phyloP scores from a whole-genome alignment of 2,888 invertebrate genomes.

The Digitonthophagus gazella region DNA sequence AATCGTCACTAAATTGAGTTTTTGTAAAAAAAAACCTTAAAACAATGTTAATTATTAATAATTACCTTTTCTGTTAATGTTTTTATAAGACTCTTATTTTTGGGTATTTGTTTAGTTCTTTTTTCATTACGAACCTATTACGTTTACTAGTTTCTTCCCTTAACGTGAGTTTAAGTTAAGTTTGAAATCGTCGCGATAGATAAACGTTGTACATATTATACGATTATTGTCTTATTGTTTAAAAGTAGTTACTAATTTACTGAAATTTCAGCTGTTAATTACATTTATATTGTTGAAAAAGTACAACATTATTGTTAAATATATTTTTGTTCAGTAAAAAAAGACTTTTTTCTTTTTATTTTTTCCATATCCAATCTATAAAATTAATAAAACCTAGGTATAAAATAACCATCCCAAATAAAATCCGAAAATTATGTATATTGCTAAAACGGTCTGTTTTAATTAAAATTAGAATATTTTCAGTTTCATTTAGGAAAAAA shows the following conservation, averaged over 20 bases:
- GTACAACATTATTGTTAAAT: constrained; percentile 45
- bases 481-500: no score
- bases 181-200: not conserved
- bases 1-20: not conserved
- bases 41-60: not conserved
- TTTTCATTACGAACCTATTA: constrained; percentile 11
- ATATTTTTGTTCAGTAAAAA: constrained; percentile 32
- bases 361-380: not conserved
- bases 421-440: no score
- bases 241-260: constrained; percentile 27
- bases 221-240: constrained; percentile 34
- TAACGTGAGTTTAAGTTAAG: constrained; percentile 2
- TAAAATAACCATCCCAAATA: no score
- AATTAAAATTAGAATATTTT: no score
- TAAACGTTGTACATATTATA: constrained; percentile 38
- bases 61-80: constrained; percentile 2
- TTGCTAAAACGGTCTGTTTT: no score
- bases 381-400: not conserved
- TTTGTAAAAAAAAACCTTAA: not conserved
- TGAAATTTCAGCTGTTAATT: constrained; percentile 43
- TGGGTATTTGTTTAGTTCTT: constrained; percentile 15
- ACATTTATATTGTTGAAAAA: constrained; percentile 46
- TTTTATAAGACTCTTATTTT: not conserved
- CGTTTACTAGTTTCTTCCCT: constrained; percentile 9
- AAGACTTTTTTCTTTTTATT: not conserved